Evolutionary conservation across 1,140 invertebrate genomes (phyloP), one percentile per base, ranked within the genome.

Genomic region (Drosophila pectinifera): DNA sequence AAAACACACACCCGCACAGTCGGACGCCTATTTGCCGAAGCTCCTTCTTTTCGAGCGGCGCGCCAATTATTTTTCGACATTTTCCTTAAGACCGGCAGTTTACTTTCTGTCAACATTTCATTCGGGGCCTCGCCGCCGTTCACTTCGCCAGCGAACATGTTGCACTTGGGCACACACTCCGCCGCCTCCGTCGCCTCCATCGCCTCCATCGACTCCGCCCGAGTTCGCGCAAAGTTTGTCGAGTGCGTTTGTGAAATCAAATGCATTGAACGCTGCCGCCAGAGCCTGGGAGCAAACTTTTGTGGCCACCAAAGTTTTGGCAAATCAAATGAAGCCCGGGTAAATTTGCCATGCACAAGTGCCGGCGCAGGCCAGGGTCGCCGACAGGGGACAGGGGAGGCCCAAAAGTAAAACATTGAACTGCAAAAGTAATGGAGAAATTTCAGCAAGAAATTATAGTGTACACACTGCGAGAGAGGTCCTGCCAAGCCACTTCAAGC

Each of bases 281-380:
- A 69, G 61, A 41, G 51, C 58, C 78, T 61, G 80, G 72, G 55
- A 73, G 79, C 84, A 83, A 88, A 88, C 84, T 88, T 89, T 83
- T 88, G 83, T 84, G 83, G 83, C 83, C 84, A 89, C 84, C 76
- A 88, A 88, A 89, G 79, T 88, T 88, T 86, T 55, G 80, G 74
- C 72, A 89, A 88, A 88, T 89, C 79, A 89, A 88, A 88, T 88
- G 83, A 88, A 89, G 84, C 79, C 61, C 67, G 56, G 72, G 67
- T 88, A 82, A 88, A 88, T 79, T 88, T 88, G 38, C 83, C 83
- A 73, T 77, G 83, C 79, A 83, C 65, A 88, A 88, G 75, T 69
- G 78, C 59, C 73, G 57, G 48, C 28, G 22, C 56, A 54, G 58
- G 39, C 62, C 53, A 43, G 28, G 41, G 36, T 14, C 28, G 36